Evolutionary conservation across 2,888 invertebrate species (phyloP).

Genomic region (Charanyca ferruginea): DNA sequence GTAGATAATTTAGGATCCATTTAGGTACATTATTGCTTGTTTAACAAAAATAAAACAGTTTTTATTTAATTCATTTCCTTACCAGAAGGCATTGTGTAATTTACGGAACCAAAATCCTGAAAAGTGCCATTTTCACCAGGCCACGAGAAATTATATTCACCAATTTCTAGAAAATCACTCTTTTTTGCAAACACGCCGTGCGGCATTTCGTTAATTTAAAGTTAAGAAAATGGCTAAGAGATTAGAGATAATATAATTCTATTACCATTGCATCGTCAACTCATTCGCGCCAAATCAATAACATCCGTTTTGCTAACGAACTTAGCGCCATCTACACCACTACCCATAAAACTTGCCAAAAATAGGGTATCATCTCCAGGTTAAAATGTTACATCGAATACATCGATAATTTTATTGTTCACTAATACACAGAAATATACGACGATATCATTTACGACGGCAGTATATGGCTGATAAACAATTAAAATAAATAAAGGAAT

Average conservation of each 20-base stretch:
- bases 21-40: background rate
- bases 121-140: slow-evolving; percentile 88
- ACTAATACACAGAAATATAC: no score
- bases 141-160: slow-evolving; percentile 88
- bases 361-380: background rate
- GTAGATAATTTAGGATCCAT: slow-evolving; percentile 2
- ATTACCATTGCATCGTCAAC: slow-evolving; percentile 13
- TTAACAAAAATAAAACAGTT: background rate
- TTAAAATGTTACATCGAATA: background rate
- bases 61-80: slow-evolving; percentile 4
- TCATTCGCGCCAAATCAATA: slow-evolving; percentile 66
- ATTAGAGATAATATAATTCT: no score
- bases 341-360: background rate
- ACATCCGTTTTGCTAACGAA: slow-evolving; percentile 44
- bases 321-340: slow-evolving; percentile 60
- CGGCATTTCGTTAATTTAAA: slow-evolving; percentile 68
- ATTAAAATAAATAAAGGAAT: no score
- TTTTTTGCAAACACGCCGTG: slow-evolving; percentile 79
- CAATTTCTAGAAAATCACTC: slow-evolving; percentile 84
- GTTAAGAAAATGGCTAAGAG: background rate
- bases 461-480: no score
- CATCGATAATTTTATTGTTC: no score
- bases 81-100: slow-evolving; percentile 88
- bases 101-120: slow-evolving; percentile 84
- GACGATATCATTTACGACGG: no score